Base-by-base conservation (phyloP, 2,797 vertebrate genomes). In the Trachurus trachurus region DNA sequence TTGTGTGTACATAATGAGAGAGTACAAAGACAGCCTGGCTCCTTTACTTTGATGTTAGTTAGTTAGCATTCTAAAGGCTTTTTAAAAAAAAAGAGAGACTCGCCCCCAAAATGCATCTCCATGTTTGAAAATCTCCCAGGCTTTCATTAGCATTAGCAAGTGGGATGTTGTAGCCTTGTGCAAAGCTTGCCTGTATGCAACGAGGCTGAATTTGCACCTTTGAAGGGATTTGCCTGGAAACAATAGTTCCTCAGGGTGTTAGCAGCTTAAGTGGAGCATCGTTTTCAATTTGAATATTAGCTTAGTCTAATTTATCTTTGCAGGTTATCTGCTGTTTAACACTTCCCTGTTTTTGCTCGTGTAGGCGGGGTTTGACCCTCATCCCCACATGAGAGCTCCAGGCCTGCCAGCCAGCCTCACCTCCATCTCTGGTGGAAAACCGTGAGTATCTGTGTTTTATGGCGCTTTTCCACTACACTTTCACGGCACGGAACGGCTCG, bases 371-470 rank as follows among this genome's bases (percentile, higher is more conserved):
- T 99, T 99, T 22, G 98, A 99, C 90, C 97, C 97, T 0, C 98
- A 99, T 71, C 95, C 97, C 1, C 96, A 96, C 91, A 98, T 99
- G 98, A 92, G 98, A 91, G 95, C 97, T 66, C 95, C 97, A 0
- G 97, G 97, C 47, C 95, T 99, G 70, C 96, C 97, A 47, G 94
- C 97, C 2, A 97, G 97, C 89, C 96, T 99, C 57, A 96, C 97
- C 0, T 97, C 98, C 80, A 99, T 99, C 86, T 97, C 98, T 0
- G 98, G 98, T 31, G 97, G 98, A 79, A 99, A 99, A 90, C 98
- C 98, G 98, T 99, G 92, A 96, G 98, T 90, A 17, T 45, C 71
- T 50, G 7, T 52, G 26, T 69, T 61, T 15, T n/a, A n/a, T n/a
- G n/a, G n/a, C n/a, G n/a, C n/a, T n/a, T n/a, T n/a, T n/a, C n/a